Percentiles rank a stretch among this genome's conserved stretches.
phyloP scores from a whole-genome alignment of 2,888 invertebrate genomes.

The Cephus rjabovi region DNA sequence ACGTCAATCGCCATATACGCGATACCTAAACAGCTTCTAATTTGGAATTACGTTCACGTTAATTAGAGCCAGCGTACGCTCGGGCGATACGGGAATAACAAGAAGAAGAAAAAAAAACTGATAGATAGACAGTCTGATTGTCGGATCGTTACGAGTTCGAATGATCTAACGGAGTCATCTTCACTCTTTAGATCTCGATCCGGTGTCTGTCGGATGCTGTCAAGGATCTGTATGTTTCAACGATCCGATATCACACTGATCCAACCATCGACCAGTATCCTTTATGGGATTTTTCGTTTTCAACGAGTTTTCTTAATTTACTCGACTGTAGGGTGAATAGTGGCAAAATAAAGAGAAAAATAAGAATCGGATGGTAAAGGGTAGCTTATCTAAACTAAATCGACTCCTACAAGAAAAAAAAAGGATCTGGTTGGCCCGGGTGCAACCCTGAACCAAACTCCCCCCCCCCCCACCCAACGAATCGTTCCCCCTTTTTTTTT shows the following conservation, averaged over 20 bases:
- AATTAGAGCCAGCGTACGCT: neutral
- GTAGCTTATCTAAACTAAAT: neutral
- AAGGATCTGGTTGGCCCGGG: neutral
- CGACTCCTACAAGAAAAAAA: neutral
- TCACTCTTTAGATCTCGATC: neutral
- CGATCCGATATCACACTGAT: neutral
- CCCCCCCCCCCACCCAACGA: neutral
- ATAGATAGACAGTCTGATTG: neutral
- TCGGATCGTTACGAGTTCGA: neutral
- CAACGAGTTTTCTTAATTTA: neutral
- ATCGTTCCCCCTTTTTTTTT: neutral
- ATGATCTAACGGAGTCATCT: neutral
- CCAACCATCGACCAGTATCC: neutral
- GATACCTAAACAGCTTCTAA: neutral
- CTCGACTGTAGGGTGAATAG: neutral
- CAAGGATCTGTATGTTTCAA: neutral
- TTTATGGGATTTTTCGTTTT: neutral
- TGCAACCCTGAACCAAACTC: neutral
- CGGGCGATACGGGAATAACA: neutral
- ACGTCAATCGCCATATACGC: neutral
- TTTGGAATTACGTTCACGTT: neutral
- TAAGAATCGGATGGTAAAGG: neutral
- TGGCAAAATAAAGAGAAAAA: neutral
- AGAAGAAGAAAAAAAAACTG: neutral
- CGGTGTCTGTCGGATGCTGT: neutral